Evolutionary conservation across 2,888 invertebrate genomes (phyloP).

Genomic region (Ferrisia virgata): DNA sequence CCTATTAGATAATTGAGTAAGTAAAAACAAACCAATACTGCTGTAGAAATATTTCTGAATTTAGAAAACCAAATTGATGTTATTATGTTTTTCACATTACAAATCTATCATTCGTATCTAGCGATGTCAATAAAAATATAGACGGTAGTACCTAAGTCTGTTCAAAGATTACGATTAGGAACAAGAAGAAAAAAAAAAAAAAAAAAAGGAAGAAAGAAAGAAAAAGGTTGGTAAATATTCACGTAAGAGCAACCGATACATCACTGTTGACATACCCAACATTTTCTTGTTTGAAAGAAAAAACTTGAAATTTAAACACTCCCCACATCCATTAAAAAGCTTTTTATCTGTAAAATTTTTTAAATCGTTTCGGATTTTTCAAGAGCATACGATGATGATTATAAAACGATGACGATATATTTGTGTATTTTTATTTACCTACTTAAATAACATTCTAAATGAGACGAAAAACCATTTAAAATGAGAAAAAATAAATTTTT

Average conservation of each 20-base stretch:
- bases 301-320: not conserved
- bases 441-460: too few species aligned
- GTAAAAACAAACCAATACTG: too few species aligned
- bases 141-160: not conserved
- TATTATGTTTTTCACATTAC: too few species aligned
- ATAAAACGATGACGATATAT: not conserved
- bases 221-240: not conserved
- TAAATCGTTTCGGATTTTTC: not conserved
- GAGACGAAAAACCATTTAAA: too few species aligned
- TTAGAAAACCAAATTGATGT: too few species aligned
- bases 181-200: not conserved
- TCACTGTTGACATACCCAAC: not conserved
- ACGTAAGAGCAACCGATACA: not conserved
- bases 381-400: too few species aligned
- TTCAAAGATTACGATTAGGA: not conserved
- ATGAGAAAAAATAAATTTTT: too few species aligned
- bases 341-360: not conserved
- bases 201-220: too few species aligned
- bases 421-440: too few species aligned
- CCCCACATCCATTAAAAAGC: not conserved
- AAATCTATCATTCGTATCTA: slow-evolving; percentile 3
- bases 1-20: too few species aligned
- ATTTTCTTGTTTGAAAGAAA: not conserved
- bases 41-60: too few species aligned
- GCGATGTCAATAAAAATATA: not conserved